Evolutionary conservation across 2,888 invertebrate species (phyloP), one percentile per base, ranked within the genome.

Genomic region (Sminthurides aquaticus): DNA sequence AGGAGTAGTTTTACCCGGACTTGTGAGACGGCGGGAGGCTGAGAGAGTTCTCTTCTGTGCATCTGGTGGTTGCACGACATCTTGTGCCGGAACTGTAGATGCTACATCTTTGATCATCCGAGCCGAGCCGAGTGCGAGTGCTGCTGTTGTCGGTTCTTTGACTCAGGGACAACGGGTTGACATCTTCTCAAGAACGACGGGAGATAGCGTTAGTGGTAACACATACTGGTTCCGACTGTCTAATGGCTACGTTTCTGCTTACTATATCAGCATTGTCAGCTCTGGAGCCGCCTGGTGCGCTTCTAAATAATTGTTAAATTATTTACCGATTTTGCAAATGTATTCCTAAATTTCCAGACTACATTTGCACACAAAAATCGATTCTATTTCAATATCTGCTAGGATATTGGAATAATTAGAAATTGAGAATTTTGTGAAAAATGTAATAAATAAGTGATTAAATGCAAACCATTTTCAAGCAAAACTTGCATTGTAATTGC

Each of bases 41-140:
- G 73, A 71, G 52, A 58, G 69, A 24, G 64, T 62, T 24, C 57
- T 73, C 20, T 73, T 73, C 48, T 73, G 73, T 59, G 43, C 60
- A 18, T 62, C 67, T 20, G 71, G 69, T 15, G 62, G 55, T 20
- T 66, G 66, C 49, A 49, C 15, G 15, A 63, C 63, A 15, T 22
- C 48, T 2, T 66, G 66, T 34, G 26, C 28, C 2, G 66, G 66
- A 26, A 34, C 57, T 1, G 63, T 66, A 15, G 59, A 26, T 55
- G 62, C 66, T 15, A 58, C 62, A n/a, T 34, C 62, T 18, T 48
- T 66, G 27, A 66, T 52, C 29, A 49, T 62, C 57, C 58, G 66
- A 8, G 27, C 49, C 24, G 60, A 60, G 11, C 66, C 66, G 1
- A 66, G 54, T 48, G 54, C 27, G 22, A 43, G 8, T n/a, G 52